These are phyloP conservation scores for Caenorhabditis zanzibari DNA, from an alignment of 2,888 invertebrate genomes.

Conservation along the genomic window DNA sequence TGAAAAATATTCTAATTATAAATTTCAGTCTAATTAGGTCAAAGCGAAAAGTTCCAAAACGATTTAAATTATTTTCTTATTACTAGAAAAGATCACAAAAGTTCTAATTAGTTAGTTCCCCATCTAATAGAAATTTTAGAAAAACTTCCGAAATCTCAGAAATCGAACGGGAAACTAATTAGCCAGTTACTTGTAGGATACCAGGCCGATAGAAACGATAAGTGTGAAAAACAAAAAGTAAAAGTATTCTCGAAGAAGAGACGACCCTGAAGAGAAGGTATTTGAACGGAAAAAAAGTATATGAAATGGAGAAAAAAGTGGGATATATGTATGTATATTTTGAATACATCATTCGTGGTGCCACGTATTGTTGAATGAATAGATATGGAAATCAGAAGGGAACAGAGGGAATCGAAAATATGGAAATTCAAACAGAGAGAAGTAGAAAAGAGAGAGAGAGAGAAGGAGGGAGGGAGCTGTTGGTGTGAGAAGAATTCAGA, in stretches of 20 bases:
- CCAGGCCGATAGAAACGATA: conserved; percentile 7
- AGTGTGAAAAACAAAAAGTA: conserved; percentile 9
- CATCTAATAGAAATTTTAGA: too few species aligned
- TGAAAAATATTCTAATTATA: too few species aligned
- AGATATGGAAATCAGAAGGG: conserved; percentile 10
- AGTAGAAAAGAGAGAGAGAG: conserved; percentile 3
- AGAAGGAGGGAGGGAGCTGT: conserved; percentile 23
- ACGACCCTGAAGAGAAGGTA: conserved; percentile 13
- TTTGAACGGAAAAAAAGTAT: conserved; percentile 81
- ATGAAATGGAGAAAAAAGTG: conserved; percentile 82
- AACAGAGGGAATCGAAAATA: conserved; percentile 37
- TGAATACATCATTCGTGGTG: conserved; percentile 10
- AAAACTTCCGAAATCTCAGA: too few species aligned
- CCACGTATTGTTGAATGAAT: conserved; percentile 4
- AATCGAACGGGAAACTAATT: too few species aligned
- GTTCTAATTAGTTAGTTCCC: too few species aligned
- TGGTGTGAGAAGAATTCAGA: conserved; percentile 24
- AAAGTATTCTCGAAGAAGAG: conserved; percentile 83
- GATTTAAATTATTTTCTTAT: not conserved
- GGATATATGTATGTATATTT: conserved; percentile 32
- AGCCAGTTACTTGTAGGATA: not conserved
- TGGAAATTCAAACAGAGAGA: conserved; percentile 42
- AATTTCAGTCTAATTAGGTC: not conserved
- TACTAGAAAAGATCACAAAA: too few species aligned
- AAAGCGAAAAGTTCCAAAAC: not conserved